Conservation (phyloP, 2,113 vertebrate genomes). For the Amphilophus citrinellus region DNA sequence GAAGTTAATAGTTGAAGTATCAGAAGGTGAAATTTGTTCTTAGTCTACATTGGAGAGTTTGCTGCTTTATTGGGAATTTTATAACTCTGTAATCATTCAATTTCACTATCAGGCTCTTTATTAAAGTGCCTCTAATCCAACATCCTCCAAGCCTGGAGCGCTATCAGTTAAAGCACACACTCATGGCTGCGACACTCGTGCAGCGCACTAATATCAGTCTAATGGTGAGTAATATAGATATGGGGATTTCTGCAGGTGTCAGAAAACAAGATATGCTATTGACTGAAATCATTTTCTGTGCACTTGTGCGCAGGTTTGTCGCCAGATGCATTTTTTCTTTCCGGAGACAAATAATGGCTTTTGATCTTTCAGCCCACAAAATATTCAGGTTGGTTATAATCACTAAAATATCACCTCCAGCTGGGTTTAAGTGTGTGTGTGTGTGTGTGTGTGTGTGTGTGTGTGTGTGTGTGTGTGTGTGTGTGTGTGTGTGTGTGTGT, state of each 20-base stretch:
- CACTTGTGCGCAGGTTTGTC: neutral
- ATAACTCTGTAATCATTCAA: neutral
- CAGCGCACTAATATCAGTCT: constrained; percentile 66
- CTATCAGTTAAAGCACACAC: constrained; percentile 65
- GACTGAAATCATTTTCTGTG: constrained; percentile 32
- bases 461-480: too few relatives aligned
- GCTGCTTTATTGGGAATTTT: neutral
- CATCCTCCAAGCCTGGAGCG: neutral
- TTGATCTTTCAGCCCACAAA: neutral
- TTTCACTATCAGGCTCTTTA: neutral
- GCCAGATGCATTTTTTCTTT: neutral
- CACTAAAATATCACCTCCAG: neutral
- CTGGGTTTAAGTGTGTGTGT: neutral
- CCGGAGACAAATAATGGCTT: neutral
- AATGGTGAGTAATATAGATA: constrained; percentile 70
- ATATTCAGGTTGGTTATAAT: neutral
- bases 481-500: too few relatives aligned
- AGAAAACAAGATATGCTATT: constrained; percentile 56
- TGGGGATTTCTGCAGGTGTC: constrained; percentile 64
- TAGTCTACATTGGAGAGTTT: neutral
- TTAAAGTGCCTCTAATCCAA: constrained; percentile 35
- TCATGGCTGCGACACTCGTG: neutral
- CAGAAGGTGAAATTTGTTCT: neutral
- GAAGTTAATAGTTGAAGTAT: neutral
- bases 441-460: too few relatives aligned